Base-by-base conservation (phyloP, 2,888 invertebrate genomes). In the Criorhina ranunculi region DNA sequence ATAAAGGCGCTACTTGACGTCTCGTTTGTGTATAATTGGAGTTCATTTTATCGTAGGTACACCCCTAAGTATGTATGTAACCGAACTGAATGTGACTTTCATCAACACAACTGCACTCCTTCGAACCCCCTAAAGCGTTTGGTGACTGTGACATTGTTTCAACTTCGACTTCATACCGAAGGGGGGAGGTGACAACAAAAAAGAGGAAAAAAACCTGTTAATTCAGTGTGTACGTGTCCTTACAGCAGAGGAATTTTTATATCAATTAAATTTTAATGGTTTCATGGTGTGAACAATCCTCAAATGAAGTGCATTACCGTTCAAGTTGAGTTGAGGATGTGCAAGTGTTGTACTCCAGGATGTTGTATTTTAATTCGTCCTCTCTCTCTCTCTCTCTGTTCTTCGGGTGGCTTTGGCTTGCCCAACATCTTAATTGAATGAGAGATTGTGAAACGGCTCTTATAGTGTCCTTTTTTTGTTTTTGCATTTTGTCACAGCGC, bases 211-310 rank as follows among this genome's bases (percentile, higher is more conserved):
- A 73, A 57, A 44, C 55, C 64, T 72, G 83, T 79, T 70, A 79
- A 83, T 83, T 66, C 83, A 79, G 35, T 76, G 77, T 72, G 75
- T 76, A 80, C 80, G 85, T 80, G 80, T 85, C 85, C 85, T 85
- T 85, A 64, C 75, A 76, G 66, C 69, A 66, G n/a, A n/a, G 85
- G 80, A 85, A 80, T 85, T 85, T 76, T 85, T 80, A 85, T 80
- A 85, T 85, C 80, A 85, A 85, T 85, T 85, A 85, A 79, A 85
- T 80, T 85, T 85, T 85, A 85, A 85, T 85, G 85, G 85, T 76
- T 80, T 76, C 85, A 85, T 76, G 85, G 80, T 80, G 85, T 80
- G 80, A 85, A 85, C 85, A 85, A 80, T 85, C 75, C 85, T 85
- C 80, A 85, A 80, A 85, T 80, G 75, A 80, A 85, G 85, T 80